A percentile compares a stretch with the other conserved stretches of the same genome.
Evolutionary conservation across 2,888 invertebrate genomes (phyloP).

Genomic region (Calephelis perditalis): DNA sequence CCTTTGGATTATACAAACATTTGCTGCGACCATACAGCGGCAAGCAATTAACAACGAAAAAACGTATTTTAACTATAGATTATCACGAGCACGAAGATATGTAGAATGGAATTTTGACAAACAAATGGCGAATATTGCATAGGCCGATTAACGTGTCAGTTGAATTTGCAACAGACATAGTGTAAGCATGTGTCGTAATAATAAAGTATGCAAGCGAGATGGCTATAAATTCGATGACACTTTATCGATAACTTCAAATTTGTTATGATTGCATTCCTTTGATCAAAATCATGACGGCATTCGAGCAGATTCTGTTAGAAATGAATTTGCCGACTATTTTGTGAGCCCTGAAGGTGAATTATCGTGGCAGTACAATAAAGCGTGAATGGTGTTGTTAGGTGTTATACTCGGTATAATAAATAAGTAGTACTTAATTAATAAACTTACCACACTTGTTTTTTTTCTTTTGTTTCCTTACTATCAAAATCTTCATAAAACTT

Average conservation of each 20-base stretch:
- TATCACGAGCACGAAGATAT: conserved; percentile 9
- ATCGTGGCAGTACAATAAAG: conserved; percentile 29
- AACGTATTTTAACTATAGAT: conserved; percentile 10
- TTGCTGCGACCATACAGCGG: conserved; percentile 15
- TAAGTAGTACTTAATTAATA: conserved; percentile 13
- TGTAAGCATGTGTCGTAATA: conserved; percentile 11
- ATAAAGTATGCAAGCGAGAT: conserved; percentile 5
- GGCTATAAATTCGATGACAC: conserved; percentile 8
- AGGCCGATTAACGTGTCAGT: conserved; percentile 12
- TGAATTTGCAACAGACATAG: conserved; percentile 11
- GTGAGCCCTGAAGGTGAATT: conserved; percentile 27
- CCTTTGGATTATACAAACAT: conserved; percentile 10
- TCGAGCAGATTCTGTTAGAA: conserved; percentile 27
- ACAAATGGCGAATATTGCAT: conserved; percentile 14
- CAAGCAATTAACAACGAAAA: conserved; percentile 9
- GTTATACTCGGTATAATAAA: conserved; percentile 24
- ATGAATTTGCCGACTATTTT: conserved; percentile 28
- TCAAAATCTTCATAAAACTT: conserved; percentile 7
- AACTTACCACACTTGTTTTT: conserved; percentile 2
- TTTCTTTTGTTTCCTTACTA: conserved; percentile 2
- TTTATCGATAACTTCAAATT: conserved; percentile 20
- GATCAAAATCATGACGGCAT: conserved; percentile 26
- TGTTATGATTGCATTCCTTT: conserved; percentile 27
- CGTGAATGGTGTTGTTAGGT: conserved; percentile 20
- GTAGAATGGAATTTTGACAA: conserved; percentile 2